phyloP scores from a whole-genome alignment of 2,113 vertebrate genomes.

The Meleagris gallopavo region DNA sequence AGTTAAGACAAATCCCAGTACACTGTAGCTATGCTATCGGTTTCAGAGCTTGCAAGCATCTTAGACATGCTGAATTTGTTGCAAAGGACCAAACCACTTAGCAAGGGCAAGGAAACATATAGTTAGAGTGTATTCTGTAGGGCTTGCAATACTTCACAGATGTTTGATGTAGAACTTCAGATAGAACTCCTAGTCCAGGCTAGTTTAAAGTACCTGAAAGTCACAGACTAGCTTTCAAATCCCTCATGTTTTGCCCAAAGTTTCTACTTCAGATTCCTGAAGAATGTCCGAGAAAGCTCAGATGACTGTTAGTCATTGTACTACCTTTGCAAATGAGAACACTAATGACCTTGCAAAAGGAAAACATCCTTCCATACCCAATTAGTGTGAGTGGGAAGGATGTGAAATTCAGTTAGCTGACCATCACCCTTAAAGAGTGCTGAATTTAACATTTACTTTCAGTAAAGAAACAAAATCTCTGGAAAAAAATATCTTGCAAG shows the following conservation, averaged over 20 bases:
- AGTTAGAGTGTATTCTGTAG: fast-evolving
- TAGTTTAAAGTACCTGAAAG: neutral
- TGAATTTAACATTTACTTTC: neutral
- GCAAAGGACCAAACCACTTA: neutral
- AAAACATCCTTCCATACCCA: neutral
- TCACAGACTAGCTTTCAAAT: neutral
- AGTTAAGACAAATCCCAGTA: neutral
- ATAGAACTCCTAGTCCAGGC: neutral
- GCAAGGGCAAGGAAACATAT: neutral
- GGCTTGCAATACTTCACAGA: neutral
- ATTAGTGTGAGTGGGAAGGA: neutral
- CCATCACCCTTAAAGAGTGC: neutral
- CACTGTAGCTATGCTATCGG: neutral
- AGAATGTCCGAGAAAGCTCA: neutral
- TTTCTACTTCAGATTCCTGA: neutral
- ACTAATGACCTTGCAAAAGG: neutral
- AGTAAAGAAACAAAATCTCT: neutral
- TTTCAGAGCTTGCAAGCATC: neutral
- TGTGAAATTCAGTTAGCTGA: neutral
- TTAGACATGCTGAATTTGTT: neutral
- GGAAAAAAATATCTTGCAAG: neutral
- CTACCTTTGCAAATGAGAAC: neutral
- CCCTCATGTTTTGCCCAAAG: fast-evolving
- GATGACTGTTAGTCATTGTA: neutral
- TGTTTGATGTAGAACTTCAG: neutral